phyloP scores from a whole-genome alignment of 2,888 invertebrate genomes.

The Schizotus pectinicornis region DNA sequence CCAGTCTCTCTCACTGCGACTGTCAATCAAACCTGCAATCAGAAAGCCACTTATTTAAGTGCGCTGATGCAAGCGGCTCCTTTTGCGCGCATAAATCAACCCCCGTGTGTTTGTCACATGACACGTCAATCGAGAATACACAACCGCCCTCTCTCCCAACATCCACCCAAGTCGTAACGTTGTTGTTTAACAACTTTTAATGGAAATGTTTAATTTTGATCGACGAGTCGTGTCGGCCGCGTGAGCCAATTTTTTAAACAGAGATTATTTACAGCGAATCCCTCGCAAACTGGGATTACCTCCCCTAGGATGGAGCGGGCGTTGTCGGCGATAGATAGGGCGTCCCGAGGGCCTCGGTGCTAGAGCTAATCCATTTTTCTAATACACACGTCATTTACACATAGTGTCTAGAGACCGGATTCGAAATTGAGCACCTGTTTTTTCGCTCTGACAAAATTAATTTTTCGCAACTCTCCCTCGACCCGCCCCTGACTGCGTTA shows the following conservation, averaged over 20 bases:
- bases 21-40: conserved; percentile 39
- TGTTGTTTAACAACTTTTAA: no score
- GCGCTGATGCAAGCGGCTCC: conserved; percentile 34
- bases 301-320: conserved; percentile 50
- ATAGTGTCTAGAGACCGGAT: conserved; percentile 50
- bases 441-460: no score
- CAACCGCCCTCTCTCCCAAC: no score
- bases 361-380: conserved; percentile 57
- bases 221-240: no score
- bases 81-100: conserved; percentile 15
- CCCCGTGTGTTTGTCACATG: conserved; percentile 16
- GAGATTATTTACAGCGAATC: conserved; percentile 21
- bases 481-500: no score
- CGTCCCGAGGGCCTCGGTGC: conserved; percentile 52
- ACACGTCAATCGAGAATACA: conserved; percentile 12
- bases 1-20: conserved; percentile 15
- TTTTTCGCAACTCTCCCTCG: no score
- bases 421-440: conserved; percentile 6
- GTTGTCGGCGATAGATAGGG: conserved; percentile 56
- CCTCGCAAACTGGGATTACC: conserved; percentile 31
- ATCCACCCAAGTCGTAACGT: no score
- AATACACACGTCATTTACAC: conserved; percentile 58
- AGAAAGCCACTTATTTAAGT: conserved; percentile 35
- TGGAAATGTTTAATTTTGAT: no score
- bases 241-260: conserved; percentile 7